phyloP scores from a whole-genome alignment of 2,888 invertebrate species.

The Lacanobia wlatinum region DNA sequence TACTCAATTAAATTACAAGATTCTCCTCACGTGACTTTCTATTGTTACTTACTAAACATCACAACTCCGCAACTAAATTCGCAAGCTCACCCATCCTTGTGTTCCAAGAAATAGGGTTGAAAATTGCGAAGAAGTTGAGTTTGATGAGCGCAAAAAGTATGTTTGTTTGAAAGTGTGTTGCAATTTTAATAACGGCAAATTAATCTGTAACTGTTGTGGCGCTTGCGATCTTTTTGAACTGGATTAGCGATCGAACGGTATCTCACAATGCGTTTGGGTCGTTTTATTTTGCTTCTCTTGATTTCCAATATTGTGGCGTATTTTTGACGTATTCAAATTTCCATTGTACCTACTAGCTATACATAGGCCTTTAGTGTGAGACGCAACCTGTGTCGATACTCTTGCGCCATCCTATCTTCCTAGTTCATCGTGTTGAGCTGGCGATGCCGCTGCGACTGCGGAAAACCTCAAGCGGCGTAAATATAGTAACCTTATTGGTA shows the following conservation, averaged over 20 bases:
- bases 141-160: slow-evolving; percentile 18
- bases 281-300: neutral
- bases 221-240: slow-evolving; percentile 49
- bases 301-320: neutral
- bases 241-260: slow-evolving; percentile 57
- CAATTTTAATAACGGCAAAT: slow-evolving; percentile 69
- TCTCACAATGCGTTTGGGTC: slow-evolving; percentile 15
- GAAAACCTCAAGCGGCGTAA: too few relatives aligned
- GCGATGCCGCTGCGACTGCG: too few relatives aligned
- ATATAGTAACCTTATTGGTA: too few relatives aligned
- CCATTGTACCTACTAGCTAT: too few relatives aligned
- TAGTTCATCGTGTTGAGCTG: too few relatives aligned
- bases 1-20: slow-evolving; percentile 65
- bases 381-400: too few relatives aligned
- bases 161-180: slow-evolving; percentile 58
- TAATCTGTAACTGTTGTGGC: slow-evolving; percentile 63
- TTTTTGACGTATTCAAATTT: neutral
- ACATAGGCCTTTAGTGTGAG: too few relatives aligned
- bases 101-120: neutral
- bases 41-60: slow-evolving; percentile 39
- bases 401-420: too few relatives aligned
- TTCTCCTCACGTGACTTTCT: slow-evolving; percentile 68
- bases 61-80: slow-evolving; percentile 7
- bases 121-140: slow-evolving; percentile 12
- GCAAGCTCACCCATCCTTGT: slow-evolving; percentile 13